Evolutionary conservation across 2,113 vertebrate species (phyloP), one percentile per base, ranked within the genome.

Genomic region (Gambusia holbrooki): DNA sequence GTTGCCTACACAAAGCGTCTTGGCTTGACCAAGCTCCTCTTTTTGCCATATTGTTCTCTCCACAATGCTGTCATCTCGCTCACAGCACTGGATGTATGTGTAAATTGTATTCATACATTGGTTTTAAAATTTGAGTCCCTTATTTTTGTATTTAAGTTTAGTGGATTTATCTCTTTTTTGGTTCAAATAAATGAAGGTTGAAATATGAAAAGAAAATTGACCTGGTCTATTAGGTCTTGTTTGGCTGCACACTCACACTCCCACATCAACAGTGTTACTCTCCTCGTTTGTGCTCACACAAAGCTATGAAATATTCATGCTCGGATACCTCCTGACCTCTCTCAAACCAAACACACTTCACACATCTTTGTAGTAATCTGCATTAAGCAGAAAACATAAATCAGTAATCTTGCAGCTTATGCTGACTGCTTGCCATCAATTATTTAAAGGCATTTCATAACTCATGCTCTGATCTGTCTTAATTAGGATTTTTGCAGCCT

Each of bases 101-200:
- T 87, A 84, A 91, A 90, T 74, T 91, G 90, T 93, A 83, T 89
- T 90, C 85, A 90, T 92, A 82, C 86, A 80, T 87, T 85, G 84
- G 84, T 90, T 91, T 89, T 68, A 78, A 87, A 78, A 87, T 91
- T 92, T 88, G 82, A 93, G 88, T 93, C 92, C 89, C 91, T 94
- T 94, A 94, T 94, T 94, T 95, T 94, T 95, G 94, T 95, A 95
- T 95, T 95, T 94, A 69, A 92, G 92, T 94, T 94, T 76, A 90
- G 91, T 93, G 91, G 88, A 87, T 90, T 92, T 77, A 82, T 88
- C 66, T 87, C 77, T 90, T 88, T 76, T 89, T 88, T 87, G 88
- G 74, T 92, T 92, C 67, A 92, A 95, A 95, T 95, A 95, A 95
- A 95, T 85, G 86, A 91, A 92, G 92, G 84, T 93, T 94, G 92